Percentiles rank a stretch among this genome's conserved stretches.
Conservation (phyloP, 2,888 invertebrate species). For the Oscheius myriophilus region DNA sequence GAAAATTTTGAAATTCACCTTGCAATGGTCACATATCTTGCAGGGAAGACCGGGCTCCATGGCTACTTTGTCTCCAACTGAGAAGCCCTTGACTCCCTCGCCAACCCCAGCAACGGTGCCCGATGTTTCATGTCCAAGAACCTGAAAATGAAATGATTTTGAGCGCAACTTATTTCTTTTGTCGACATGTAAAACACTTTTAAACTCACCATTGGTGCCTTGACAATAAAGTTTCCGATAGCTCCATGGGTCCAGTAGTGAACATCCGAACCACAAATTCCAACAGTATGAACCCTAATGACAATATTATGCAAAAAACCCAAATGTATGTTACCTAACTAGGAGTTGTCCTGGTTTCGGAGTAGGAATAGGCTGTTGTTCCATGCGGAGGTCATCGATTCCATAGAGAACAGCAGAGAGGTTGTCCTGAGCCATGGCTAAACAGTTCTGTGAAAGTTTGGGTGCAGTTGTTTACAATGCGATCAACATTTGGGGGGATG, state of each 20-base stretch:
- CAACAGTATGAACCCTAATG: slow-evolving; percentile 83
- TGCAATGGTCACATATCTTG: slow-evolving; percentile 84
- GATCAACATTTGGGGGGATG: neutral
- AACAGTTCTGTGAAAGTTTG: neutral
- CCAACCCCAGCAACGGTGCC: slow-evolving; percentile 79
- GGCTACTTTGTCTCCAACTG: slow-evolving; percentile 56
- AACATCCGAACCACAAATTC: slow-evolving; percentile 94
- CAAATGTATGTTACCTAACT: slow-evolving; percentile 27
- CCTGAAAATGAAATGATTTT: slow-evolving; percentile 76
- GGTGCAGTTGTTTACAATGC: neutral
- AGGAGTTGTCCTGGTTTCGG: slow-evolving; percentile 41
- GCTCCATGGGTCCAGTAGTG: slow-evolving; percentile 87
- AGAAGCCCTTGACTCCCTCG: slow-evolving; percentile 72
- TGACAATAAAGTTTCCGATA: slow-evolving; percentile 87
- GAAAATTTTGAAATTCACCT: slow-evolving; percentile 71
- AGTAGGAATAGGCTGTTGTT: slow-evolving; percentile 47
- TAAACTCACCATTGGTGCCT: slow-evolving; percentile 39
- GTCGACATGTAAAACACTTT: neutral
- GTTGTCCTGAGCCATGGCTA: slow-evolving; percentile 43
- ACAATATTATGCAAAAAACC: neutral
- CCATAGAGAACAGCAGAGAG: slow-evolving; percentile 55
- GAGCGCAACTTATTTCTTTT: neutral
- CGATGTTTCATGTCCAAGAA: slow-evolving; percentile 90
- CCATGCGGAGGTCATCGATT: slow-evolving; percentile 49
- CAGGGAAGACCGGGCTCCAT: slow-evolving; percentile 83